Base-by-base conservation (phyloP, 2,113 vertebrate species). In the Blennius ocellaris region DNA sequence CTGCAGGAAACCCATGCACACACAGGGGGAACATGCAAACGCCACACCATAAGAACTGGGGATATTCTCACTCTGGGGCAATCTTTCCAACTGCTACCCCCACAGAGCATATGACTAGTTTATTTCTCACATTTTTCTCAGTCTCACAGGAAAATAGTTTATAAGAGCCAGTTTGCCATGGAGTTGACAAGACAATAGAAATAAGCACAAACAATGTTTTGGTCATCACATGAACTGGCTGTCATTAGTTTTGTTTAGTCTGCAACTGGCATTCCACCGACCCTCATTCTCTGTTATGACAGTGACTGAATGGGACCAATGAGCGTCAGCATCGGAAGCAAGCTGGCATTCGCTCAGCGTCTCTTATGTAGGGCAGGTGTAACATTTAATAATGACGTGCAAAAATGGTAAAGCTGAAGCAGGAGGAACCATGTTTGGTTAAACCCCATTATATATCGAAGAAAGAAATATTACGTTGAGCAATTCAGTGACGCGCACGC, bases 171-270 rank as follows among this genome's bases (percentile, higher is more conserved):
- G 40, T 61, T 21, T 10, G 56, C 58, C 6, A 41, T 1, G 21
- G 51, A 45, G 39, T 37, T 6, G 44, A 57, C 16, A 59, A n/a
- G 17, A 78, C 6, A 83, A 14, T 62, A 72, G 63, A 21, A 47
- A 61, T 68, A 44, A 6, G 17, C 6, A 9, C 0, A 0, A 38
- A 10, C 67, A 52, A 30, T 37, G 37, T 44, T 77, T 73, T 45
- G 41, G 76, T 58, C 57, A 68, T 61, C 44, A 76, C 15, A 30
- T 73, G 16, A 49, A 64, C 69, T 50, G 54, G 47, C 75, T 55
- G 30, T 61, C 60, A 73, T 52, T 47, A 52, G 40, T 65, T 82
- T 73, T 87, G 83, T 86, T 90, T 89, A 86, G 79, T 90, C 81
- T 86, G 69, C 16, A 67, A 63, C 65, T 44, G 6, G 71, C 58